Percentiles rank a stretch among this genome's conserved stretches.
Evolutionary conservation across 2,888 invertebrate species (phyloP).

Genomic region (Lycophotia porphyrea): DNA sequence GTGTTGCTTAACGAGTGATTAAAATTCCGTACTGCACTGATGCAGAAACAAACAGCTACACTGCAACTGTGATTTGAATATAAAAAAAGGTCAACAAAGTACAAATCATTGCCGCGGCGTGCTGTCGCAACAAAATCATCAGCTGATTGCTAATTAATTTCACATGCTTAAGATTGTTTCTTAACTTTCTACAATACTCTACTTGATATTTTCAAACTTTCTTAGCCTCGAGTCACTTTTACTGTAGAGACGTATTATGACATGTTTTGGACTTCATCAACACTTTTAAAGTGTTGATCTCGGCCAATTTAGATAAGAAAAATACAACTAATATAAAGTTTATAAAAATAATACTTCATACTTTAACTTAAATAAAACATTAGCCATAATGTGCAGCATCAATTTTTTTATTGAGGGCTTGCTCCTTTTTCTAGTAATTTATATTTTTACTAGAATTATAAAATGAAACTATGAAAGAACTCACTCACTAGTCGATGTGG

Average conservation of each 20-base stretch:
- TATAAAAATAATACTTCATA: conserved; percentile 61
- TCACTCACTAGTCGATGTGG: conserved; percentile 39
- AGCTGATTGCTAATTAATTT: conserved; percentile 61
- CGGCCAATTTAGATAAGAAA: conserved; percentile 36
- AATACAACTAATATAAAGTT: conserved; percentile 52
- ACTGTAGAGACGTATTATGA: conserved; percentile 44
- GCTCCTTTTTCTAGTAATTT: neutral
- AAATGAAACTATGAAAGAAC: conserved; percentile 44
- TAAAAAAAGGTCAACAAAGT: conserved; percentile 51
- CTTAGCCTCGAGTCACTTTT: conserved; percentile 38
- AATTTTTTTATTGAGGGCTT: conserved; percentile 5
- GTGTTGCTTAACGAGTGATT: conserved; percentile 64
- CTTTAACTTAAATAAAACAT: conserved; percentile 46
- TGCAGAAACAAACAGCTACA: conserved; percentile 55
- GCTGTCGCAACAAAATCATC: conserved; percentile 54
- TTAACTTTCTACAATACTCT: conserved; percentile 43
- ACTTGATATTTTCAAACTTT: conserved; percentile 31
- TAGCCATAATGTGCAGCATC: conserved; percentile 32
- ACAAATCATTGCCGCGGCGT: conserved; percentile 51
- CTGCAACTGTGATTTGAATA: conserved; percentile 59
- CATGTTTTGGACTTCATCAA: conserved; percentile 20
- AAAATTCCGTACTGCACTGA: conserved; percentile 59
- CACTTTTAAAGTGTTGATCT: conserved; percentile 43
- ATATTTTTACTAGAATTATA: conserved; percentile 14
- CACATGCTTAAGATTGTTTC: conserved; percentile 26